These are phyloP conservation scores for Xiphorhynchus erythropygius DNA, from an alignment of 2,797 vertebrate genomes.

Conservation along the genomic window DNA sequence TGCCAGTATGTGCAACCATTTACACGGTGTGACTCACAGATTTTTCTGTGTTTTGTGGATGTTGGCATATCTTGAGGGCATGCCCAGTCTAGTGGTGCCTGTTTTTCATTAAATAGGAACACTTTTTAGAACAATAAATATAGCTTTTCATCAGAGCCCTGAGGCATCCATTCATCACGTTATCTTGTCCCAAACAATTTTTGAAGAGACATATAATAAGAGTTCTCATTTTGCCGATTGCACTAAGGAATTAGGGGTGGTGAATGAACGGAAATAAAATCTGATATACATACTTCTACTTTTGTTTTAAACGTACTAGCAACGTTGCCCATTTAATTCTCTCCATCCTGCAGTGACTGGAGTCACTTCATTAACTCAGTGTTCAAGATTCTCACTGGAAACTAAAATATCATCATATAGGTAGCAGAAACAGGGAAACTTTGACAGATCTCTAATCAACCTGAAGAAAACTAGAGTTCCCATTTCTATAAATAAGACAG, in stretches of 20 bases:
- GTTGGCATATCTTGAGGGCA: conserved; percentile 44
- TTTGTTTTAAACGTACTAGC: neutral
- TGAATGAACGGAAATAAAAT: neutral
- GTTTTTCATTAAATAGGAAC: conserved; percentile 54
- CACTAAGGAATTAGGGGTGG: neutral
- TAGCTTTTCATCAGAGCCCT: conserved; percentile 34
- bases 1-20: conserved; percentile 20
- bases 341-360: neutral
- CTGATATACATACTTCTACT: neutral
- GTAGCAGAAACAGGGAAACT: neutral
- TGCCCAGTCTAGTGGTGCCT: conserved; percentile 36
- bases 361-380: neutral
- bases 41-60: conserved; percentile 23
- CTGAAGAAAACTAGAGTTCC: neutral
- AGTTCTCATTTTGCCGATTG: neutral
- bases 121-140: conserved; percentile 20
- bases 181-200: conserved; percentile 39
- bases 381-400: neutral
- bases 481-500: neutral
- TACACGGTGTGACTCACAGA: neutral
- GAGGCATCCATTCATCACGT: conserved; percentile 40
- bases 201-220: neutral
- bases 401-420: neutral
- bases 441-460: neutral
- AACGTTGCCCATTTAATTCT: neutral